These are phyloP conservation scores for Aricia agestis DNA, from an alignment of 1,140 invertebrate genomes.

Conservation along the genomic window DNA sequence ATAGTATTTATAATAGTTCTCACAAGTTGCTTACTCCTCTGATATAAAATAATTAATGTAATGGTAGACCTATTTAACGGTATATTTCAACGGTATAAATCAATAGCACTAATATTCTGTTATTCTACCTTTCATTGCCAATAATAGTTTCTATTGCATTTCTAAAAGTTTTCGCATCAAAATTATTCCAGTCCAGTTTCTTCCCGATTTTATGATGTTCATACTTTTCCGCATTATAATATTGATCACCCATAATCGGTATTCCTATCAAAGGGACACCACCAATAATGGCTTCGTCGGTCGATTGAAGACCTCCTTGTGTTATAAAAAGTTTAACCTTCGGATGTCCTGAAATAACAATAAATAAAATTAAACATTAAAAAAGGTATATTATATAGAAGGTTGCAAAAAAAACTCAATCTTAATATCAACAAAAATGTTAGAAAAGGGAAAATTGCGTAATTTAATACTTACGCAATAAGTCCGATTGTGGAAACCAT, in stretches of 20 bases:
- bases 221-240: constrained; percentile 45
- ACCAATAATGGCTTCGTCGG: constrained; percentile 75
- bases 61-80: no score
- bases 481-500: constrained; percentile 74
- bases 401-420: no score
- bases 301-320: constrained; percentile 74
- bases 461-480: constrained; percentile 56
- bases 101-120: no score
- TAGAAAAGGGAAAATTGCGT: no score
- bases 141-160: constrained; percentile 34
- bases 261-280: constrained; percentile 75
- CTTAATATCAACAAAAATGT: no score
- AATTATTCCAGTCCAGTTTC: constrained; percentile 31
- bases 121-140: constrained; percentile 28
- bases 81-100: no score
- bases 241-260: constrained; percentile 53
- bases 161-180: constrained; percentile 40
- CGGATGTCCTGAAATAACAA: constrained; percentile 36
- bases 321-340: constrained; percentile 45
- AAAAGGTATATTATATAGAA: no score
- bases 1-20: no score
- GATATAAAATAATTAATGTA: no score
- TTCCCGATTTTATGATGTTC: constrained; percentile 38
- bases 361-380: no score
- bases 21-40: no score